Base-by-base conservation (phyloP, 2,113 vertebrate genomes). In the Hystrix brachyura region DNA sequence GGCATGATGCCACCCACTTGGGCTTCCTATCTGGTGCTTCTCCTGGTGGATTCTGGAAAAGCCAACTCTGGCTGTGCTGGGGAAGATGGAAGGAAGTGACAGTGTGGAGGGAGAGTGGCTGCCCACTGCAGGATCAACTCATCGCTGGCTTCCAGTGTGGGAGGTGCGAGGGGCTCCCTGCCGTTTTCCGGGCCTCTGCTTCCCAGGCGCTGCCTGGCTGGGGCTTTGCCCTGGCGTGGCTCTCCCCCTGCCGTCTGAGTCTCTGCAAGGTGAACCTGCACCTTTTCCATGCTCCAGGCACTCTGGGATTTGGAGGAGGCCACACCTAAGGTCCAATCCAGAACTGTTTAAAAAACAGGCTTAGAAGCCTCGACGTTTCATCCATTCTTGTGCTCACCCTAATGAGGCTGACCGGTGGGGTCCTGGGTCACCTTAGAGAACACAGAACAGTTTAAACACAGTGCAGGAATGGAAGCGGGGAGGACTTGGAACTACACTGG, bases 181-280 rank as follows among this genome's bases (percentile, higher is more conserved):
- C 3, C 59, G 34, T 0, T 43, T 53, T 34, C 6, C 9, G 60
- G 29, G 12, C 64, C 60, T 14, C 62, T 29, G 25, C 10, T 64
- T 64, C 53, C 1, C 9, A 32, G 21, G 32, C 0, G 4, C 14
- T 38, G 17, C 12, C 11, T 53, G 48, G 62, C 8, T 11, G 8
- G n/a, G n/a, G 1, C 5, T 46, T 29, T 8, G 0, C 1, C 3
- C 25, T 3, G n/a, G 18, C 43, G 0, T 3, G 25, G 25, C 32
- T 27, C 32, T 7, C 0, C 57, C 79, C 83, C 48, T 1, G 0
- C 34, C n/a, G 9, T 18, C 34, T 13, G 0, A 0, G 1, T 62
- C 67, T 57, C 46, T 19, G 6, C 13, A 27, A 7, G 53, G 17
- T 17, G 23, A 32, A 8, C 4, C 46, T 55, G 34, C 13, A 4